These are phyloP conservation scores for Periophthalmodon schlosseri DNA, from an alignment of 2,113 vertebrate genomes.

Conservation along the genomic window DNA sequence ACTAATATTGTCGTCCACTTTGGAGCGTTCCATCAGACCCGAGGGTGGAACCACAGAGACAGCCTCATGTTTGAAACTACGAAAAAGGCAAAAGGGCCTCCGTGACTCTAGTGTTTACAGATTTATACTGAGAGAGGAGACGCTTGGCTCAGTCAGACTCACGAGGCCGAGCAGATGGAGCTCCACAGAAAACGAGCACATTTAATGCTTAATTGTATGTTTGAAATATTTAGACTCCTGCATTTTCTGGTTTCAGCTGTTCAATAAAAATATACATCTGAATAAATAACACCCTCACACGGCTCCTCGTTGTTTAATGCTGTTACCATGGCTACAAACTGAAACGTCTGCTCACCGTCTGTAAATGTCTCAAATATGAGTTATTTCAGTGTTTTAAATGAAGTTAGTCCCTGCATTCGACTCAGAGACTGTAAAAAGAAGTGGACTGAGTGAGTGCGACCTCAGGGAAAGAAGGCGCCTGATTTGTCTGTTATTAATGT, in stretches of 20 bases:
- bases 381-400: no score
- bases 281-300: background rate
- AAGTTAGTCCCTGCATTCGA: no score
- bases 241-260: no score
- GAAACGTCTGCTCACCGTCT: no score
- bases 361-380: no score
- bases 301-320: no score
- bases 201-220: background rate
- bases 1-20: conserved; percentile 28
- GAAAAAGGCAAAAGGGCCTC: background rate
- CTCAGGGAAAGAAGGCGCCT: no score
- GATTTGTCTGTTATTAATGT: no score
- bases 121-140: background rate
- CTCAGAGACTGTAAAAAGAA: no score
- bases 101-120: background rate
- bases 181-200: background rate
- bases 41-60: background rate
- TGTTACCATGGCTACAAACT: no score
- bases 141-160: background rate
- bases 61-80: background rate
- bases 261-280: no score
- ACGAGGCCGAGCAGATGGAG: background rate
- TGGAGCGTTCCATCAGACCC: conserved; percentile 6
- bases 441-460: no score
- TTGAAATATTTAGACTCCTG: background rate